Evolutionary conservation across 2,113 vertebrate species (phyloP), one percentile per base, ranked within the genome.

Genomic region (Psilopsiagon aurifrons): DNA sequence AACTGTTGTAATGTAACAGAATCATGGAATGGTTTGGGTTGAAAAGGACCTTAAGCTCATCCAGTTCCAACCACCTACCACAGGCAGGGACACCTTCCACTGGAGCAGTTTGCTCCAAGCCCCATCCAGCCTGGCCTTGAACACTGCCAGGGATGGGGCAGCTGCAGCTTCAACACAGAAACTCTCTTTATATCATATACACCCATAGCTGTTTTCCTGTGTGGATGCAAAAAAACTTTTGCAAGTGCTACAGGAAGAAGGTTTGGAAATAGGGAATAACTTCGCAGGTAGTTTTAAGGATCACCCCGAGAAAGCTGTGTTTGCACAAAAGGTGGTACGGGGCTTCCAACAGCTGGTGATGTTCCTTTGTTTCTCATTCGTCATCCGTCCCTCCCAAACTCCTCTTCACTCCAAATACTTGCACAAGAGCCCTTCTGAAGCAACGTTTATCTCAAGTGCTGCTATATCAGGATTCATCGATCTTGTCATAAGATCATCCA

Each of bases 401-500:
- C 78, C 64, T 90, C 85, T 80, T 74, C 81, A 9, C 51, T 75
- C n/a, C 90, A 86, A 22, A 47, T 11, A 4, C 73, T 59, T 54
- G 5, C 39, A 46, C 71, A 76, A 94, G 88, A 57, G 69, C 83
- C 57, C 91, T 96, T 81, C 52, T 80, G 82, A 89, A 86, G 91
- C 73, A 29, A 6, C 27, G 6, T 92, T 95, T 89, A 79, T 96
- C 90, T 96, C 5, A 6, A 95, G 90, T 93, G 94, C 95, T 95
- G 93, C 96, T 96, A 69, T 67, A 92, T 96, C 87, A 74, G 91
- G 92, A 93, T 70, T 70, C 70, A 60, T 74, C 13, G 5, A 90
- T 94, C 86, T 92, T 29, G 28, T 83, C 43, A 22, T 27, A 15
- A 67, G 71, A 77, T 88, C 73, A 51, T 82, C 79, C 24, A 29